A percentile compares a stretch with the other conserved stretches of the same genome.
phyloP scores from a whole-genome alignment of 2,797 vertebrate species.

The Acrossocheilus wenchowensis region DNA sequence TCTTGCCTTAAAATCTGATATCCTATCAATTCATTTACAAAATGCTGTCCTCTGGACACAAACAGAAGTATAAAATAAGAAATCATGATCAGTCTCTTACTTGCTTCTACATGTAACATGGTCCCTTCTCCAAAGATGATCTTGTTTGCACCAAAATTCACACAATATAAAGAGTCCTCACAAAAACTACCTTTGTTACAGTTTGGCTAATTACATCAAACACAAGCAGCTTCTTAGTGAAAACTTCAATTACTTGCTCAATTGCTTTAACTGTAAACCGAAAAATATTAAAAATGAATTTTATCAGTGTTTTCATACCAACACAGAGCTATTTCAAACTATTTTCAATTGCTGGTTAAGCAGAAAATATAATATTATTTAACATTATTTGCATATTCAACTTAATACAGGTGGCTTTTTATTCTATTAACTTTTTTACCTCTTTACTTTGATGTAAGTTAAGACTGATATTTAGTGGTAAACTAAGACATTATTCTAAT shows the following conservation, averaged over 20 bases:
- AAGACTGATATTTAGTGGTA: not conserved
- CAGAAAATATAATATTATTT: too few relatives aligned
- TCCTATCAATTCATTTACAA: not conserved
- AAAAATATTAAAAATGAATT: too few relatives aligned
- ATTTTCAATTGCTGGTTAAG: too few relatives aligned
- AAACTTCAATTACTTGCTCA: not conserved
- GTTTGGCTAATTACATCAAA: not conserved
- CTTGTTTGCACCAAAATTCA: slow-evolving; percentile 34
- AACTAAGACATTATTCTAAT: not conserved
- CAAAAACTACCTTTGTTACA: not conserved
- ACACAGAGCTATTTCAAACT: not conserved
- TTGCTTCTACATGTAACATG: slow-evolving; percentile 29
- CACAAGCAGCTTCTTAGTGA: not conserved
- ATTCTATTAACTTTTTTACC: not conserved
- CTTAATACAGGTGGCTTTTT: too few relatives aligned
- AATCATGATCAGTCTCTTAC: slow-evolving; percentile 45
- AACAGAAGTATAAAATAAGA: not conserved
- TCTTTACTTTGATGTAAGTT: not conserved
- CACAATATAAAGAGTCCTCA: slow-evolving; percentile 30
- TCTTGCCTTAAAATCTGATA: not conserved
- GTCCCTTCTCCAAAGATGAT: slow-evolving; percentile 52
- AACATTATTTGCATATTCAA: too few relatives aligned
- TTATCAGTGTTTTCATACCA: not conserved
- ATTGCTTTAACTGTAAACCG: not conserved
- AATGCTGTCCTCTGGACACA: not conserved